Evolutionary conservation across 1,140 invertebrate genomes (phyloP).

Genomic region (Psilanteris sp.): DNA sequence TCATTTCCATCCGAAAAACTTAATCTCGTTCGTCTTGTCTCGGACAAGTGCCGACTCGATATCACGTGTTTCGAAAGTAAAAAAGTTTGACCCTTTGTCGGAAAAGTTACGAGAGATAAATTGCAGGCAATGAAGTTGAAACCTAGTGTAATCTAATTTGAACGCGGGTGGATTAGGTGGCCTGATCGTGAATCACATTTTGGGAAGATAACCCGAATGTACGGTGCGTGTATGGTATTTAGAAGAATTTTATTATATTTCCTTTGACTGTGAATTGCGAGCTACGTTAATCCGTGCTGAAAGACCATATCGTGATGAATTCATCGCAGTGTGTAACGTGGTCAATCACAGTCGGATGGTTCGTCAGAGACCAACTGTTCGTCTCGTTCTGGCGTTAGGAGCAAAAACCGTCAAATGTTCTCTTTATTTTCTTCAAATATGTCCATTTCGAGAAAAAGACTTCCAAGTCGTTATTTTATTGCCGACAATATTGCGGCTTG

Average conservation of each 20-base stretch:
- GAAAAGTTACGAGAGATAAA: slow-evolving; percentile 33
- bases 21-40: too few relatives aligned
- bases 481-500: too few relatives aligned
- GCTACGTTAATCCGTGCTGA: slow-evolving; percentile 63
- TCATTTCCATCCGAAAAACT: too few relatives aligned
- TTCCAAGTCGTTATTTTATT: too few relatives aligned
- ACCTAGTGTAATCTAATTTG: slow-evolving; percentile 58
- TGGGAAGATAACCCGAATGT: slow-evolving; percentile 51
- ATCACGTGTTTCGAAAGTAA: too few relatives aligned
- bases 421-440: slow-evolving; percentile 60
- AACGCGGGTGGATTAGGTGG: slow-evolving; percentile 15
- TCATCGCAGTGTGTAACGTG: slow-evolving; percentile 67
- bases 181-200: slow-evolving; percentile 51
- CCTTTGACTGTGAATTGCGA: slow-evolving; percentile 64
- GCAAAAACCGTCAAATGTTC: slow-evolving; percentile 62
- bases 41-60: too few relatives aligned
- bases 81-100: slow-evolving; percentile 24
- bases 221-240: slow-evolving; percentile 50
- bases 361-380: slow-evolving; percentile 69
- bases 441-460: slow-evolving; percentile 45
- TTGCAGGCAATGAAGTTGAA: slow-evolving; percentile 41
- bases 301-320: slow-evolving; percentile 66
- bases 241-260: slow-evolving; percentile 64
- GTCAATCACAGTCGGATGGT: slow-evolving; percentile 69
- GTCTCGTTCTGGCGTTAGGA: slow-evolving; percentile 45